Base-by-base conservation (phyloP, 2,888 invertebrate species). In the Thalpophila matura region DNA sequence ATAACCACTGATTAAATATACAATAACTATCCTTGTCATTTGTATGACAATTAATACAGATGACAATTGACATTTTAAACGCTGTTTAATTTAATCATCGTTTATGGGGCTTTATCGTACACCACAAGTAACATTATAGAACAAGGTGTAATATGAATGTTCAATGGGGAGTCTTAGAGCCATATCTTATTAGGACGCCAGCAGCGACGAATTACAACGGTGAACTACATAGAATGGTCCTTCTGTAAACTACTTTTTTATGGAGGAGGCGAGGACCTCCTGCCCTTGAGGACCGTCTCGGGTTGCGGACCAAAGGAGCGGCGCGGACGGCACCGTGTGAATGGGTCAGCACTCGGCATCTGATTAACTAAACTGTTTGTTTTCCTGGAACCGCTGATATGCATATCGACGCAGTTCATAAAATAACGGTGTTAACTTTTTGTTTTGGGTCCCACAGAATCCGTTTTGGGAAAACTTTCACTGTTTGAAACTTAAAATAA, bases 221-320 rank as follows among this genome's bases (percentile, higher is more conserved):
- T 35, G 10, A 26, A 22, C 22, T 4, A 33, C 4, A 59, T 14
- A 22, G n/a, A 74, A 6, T 56, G 18, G 10, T 38, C 16, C 51
- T 71, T 76, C 72, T 56, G 64, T n/a, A 38, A 9, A 0, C 0
- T n/a, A 9, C 1, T 71, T 33, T 10, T 14, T 7, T 3, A 16
- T 20, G 35, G 0, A 26, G 6, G 20, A 56, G 70, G 68, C 80
- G 70, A 83, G 59, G 81, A 80, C 80, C 83, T 76, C 14, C 20
- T 67, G 84, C 63, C 82, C 84, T 83, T 84, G 84, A 77, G 68
- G 65, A 31, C 64, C 50, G 68, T 69, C 68, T 66, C 57, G 67
- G 61, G 42, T 47, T 46, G 31, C 50, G 43, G 66, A 38, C 47
- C 59, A 64, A 62, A 63, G 49, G 29, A 72, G 10, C 43, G 53